phyloP scores from a whole-genome alignment of 2,888 invertebrate species.

The Stegana nigrithorax region DNA sequence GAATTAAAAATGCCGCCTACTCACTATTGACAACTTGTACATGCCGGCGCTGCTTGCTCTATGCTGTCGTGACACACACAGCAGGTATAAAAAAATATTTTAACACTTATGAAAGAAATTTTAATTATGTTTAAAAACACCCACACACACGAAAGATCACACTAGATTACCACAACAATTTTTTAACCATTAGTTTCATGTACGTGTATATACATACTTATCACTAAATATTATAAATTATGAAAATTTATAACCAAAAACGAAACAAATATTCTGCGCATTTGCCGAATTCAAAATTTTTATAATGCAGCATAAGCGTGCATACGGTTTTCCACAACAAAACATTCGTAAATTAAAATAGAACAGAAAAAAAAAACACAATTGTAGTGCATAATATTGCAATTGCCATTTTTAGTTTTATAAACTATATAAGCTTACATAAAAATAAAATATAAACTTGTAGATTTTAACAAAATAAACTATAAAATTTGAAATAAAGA shows the following conservation, averaged over 20 bases:
- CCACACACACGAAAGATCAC: background rate
- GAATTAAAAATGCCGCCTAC: too few relatives aligned
- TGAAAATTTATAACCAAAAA: background rate
- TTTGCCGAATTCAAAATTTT: background rate
- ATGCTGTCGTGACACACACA: conserved; percentile 15
- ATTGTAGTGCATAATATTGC: conserved; percentile 17
- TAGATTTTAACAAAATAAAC: conserved; percentile 8
- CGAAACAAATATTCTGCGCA: conserved; percentile 3
- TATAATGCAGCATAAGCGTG: background rate
- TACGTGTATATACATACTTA: background rate
- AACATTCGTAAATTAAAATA: too few relatives aligned
- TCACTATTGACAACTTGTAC: too few relatives aligned
- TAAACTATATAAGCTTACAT: conserved; percentile 10
- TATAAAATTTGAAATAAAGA: background rate
- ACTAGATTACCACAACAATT: background rate
- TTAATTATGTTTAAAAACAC: background rate
- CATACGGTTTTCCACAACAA: too few relatives aligned
- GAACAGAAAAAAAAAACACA: background rate
- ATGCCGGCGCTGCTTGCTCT: background rate
- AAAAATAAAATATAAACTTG: background rate
- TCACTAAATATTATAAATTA: background rate
- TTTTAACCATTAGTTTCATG: background rate
- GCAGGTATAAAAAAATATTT: conserved; percentile 25
- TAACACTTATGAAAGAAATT: conserved; percentile 6
- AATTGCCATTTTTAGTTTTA: conserved; percentile 18